These are phyloP conservation scores for Heterotis niloticus DNA, from an alignment of 2,113 vertebrate species.

Conservation along the genomic window DNA sequence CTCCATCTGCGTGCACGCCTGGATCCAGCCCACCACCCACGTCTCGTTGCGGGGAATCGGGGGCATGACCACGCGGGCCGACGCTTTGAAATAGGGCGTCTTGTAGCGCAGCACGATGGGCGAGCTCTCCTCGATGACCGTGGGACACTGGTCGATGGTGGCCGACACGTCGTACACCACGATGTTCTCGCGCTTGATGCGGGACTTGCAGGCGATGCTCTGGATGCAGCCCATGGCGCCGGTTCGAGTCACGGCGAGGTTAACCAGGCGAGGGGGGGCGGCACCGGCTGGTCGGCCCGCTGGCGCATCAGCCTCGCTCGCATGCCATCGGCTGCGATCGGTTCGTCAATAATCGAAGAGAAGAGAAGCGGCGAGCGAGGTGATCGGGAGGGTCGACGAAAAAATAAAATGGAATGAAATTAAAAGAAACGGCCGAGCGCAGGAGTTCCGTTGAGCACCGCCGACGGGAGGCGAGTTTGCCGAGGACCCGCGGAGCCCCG, in stretches of 20 bases:
- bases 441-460: not conserved
- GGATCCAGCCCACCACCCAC: conserved; percentile 97
- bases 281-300: conserved; percentile 51
- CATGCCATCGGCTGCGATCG: conserved; percentile 52
- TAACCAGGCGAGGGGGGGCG: conserved; percentile 47
- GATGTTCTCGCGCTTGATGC: conserved; percentile 89
- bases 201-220: conserved; percentile 91
- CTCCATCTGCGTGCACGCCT: conserved; percentile 97
- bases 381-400: too few relatives aligned
- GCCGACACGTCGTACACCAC: conserved; percentile 90
- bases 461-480: not conserved
- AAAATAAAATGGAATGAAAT: too few relatives aligned
- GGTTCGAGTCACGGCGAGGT: conserved; percentile 48
- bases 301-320: conserved; percentile 62
- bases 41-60: conserved; percentile 87
- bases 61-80: conserved; percentile 87
- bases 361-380: too few relatives aligned
- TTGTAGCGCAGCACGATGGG: conserved; percentile 94
- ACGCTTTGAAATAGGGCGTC: conserved; percentile 95
- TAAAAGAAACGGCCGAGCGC: not conserved
- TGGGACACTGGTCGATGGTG: conserved; percentile 88
- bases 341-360: conserved; percentile 35
- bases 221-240: conserved; percentile 88
- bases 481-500: conserved; percentile 14
- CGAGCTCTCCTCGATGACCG: conserved; percentile 91